Evolutionary conservation across 2,888 invertebrate genomes (phyloP).

Genomic region (Drosophila paucipuncta): DNA sequence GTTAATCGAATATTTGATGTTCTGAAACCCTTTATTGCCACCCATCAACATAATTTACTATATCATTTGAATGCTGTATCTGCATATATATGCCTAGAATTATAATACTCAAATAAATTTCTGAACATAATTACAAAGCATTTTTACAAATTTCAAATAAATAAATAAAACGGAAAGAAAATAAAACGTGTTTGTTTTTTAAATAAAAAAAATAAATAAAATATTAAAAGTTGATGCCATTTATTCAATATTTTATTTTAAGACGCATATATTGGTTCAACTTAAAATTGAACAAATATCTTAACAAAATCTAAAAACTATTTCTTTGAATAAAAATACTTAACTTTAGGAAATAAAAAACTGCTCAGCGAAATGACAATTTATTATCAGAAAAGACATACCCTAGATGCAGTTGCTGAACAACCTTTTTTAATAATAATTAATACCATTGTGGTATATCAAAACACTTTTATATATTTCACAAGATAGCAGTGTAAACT

Average conservation of each 20-base stretch:
- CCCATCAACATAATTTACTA: neutral
- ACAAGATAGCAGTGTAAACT: too few relatives aligned
- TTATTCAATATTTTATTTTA: neutral
- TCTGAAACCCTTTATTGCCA: neutral
- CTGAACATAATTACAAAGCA: neutral
- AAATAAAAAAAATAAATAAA: neutral
- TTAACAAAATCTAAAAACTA: rapidly evolving
- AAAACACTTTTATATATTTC: neutral
- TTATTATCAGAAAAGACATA: neutral
- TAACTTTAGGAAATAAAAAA: neutral
- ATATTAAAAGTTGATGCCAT: neutral
- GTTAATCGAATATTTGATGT: conserved; percentile 2
- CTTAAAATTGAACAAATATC: neutral
- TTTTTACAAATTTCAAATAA: neutral
- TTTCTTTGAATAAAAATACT: too few relatives aligned
- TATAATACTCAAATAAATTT: neutral
- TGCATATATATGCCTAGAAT: neutral
- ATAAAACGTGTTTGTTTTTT: neutral
- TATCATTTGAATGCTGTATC: neutral
- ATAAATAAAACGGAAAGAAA: neutral
- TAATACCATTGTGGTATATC: neutral
- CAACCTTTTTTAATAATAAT: rapidly evolving
- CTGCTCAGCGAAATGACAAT: neutral
- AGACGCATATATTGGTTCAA: neutral
- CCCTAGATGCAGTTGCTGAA: neutral